Evolutionary conservation across 1,140 invertebrate species (phyloP), one percentile per base, ranked within the genome.

Genomic region (Papilio xuthus): DNA sequence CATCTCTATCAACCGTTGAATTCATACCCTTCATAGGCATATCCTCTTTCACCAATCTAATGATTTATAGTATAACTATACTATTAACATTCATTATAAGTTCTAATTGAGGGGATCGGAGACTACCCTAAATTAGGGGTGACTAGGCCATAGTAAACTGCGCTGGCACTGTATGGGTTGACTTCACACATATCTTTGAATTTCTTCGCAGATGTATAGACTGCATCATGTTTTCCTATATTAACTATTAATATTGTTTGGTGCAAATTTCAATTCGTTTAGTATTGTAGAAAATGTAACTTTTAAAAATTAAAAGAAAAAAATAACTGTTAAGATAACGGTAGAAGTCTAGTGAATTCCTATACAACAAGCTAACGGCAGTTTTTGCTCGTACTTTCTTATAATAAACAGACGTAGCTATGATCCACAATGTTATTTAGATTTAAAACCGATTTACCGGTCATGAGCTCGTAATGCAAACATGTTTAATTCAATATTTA

Each of bases 301-400:
- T 2, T 63, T 13, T 28, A 28, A 50, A 2, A 13, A 18, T 18
- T 6, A 63, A 28, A 8, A 23, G 10, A 60, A 60, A 60, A 63
- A 63, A 13, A 15, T 63, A n/a, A 63, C 60, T 63, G 60, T 63
- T 63, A 63, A 63, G 26, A 28, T 63, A 63, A 63, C 60, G 60
- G 60, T 15, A 28, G 13, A 13, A 63, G 6, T 28, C 60, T 28
- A 32, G 23, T 63, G 53, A 8, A 18, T 63, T 63, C 18, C 60
- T 63, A 63, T 28, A 63, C 60, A 26, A 63, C 60, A 63, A 63
- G 12, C 26, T 63, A 28, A 63, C 60, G 60, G 60, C 12, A 6
- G 26, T 63, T 63, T 60, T 60, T 60, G 56, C 60, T 63, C 23
- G 0, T 28, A 13, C 28, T 15, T 28, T 63, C 12, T 12, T 63